Evolutionary conservation across 2,797 vertebrate species (phyloP), one percentile per base, ranked within the genome.

Genomic region (Aphelocoma californica): DNA sequence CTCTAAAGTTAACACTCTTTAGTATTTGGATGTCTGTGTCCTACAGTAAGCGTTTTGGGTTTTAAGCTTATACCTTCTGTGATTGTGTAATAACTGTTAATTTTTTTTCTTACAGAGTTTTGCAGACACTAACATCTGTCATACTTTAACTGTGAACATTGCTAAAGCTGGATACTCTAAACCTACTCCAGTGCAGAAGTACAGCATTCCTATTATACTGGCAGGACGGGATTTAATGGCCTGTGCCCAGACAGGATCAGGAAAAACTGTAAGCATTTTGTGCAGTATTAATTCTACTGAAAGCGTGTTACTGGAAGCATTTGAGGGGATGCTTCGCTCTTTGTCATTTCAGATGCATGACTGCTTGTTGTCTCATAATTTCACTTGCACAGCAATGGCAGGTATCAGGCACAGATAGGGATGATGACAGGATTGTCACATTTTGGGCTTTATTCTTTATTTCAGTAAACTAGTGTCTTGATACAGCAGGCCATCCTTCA

Each of bases 201-300:
- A 99, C n/a, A 99, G 99, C 81, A 99, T 99, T 93, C 99, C 99
- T 14, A 98, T 99, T 90, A 95, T 99, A 81, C 91, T 98, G 69
- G 98, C 98, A 4, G 98, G 98, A 82, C 97, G 99, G 56, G 99
- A 99, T 95, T 98, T 99, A 82, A 99, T 99, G 99, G 99, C 99
- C 14, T 99, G 99, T 91, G 99, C 99, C 20, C 99, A 99, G 85
- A 99, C 99, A 4, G 99, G 99, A 54, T 99, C 99, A 16, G 99
- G 99, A 13, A 99, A 99, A 98, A 99, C 99, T 64, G 99, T 99
- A 97, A 98, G 98, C 79, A 32, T 80, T 88, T 91, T 72, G 7
- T 78, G 26, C 64, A 67, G 15, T 82, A 29, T 75, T 72, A n/a
- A 6, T 80, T 29, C 10, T 58, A 1, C 18, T 72, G 57, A 36